A percentile compares a stretch with the other conserved stretches of the same genome.
Conservation (phyloP, 2,113 vertebrate genomes). For the Gallinago undulata region DNA sequence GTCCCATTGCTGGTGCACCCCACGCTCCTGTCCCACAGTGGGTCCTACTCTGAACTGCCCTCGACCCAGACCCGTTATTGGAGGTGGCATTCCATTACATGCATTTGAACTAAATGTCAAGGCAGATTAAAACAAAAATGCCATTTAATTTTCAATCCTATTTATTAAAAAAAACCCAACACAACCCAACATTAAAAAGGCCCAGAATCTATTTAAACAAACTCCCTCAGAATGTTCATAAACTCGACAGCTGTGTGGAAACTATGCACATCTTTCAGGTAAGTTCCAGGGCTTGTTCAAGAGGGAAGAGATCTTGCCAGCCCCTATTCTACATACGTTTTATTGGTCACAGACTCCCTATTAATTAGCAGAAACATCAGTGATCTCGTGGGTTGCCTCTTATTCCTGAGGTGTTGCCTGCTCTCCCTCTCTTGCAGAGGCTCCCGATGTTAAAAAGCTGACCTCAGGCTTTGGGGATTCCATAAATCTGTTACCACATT, state of each 20-base stretch:
- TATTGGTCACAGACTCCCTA: constrained; percentile 4
- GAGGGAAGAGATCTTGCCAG: background rate
- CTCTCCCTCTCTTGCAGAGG: background rate
- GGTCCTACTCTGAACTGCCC: background rate
- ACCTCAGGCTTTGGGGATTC: constrained; percentile 31
- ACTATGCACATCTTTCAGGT: constrained; percentile 1
- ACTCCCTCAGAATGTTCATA: background rate
- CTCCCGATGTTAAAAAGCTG: constrained; percentile 10
- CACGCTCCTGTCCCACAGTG: background rate
- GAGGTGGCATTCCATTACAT: background rate
- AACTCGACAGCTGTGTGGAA: background rate
- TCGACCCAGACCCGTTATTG: background rate
- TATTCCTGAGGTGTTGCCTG: background rate
- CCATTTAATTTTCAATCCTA: background rate
- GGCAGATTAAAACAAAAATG: background rate
- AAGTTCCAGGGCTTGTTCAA: background rate
- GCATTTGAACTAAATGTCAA: background rate
- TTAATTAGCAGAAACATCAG: constrained; percentile 31
- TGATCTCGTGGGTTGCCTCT: background rate
- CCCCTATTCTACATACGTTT: background rate
- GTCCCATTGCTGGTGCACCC: background rate
- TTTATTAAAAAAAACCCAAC: background rate
- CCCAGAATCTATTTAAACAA: background rate
- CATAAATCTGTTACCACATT: constrained; percentile 59
- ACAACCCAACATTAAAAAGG: background rate